A percentile compares a stretch with the other conserved stretches of the same genome.
phyloP scores from a whole-genome alignment of 2,888 invertebrate genomes.

The Graphium colonna region DNA sequence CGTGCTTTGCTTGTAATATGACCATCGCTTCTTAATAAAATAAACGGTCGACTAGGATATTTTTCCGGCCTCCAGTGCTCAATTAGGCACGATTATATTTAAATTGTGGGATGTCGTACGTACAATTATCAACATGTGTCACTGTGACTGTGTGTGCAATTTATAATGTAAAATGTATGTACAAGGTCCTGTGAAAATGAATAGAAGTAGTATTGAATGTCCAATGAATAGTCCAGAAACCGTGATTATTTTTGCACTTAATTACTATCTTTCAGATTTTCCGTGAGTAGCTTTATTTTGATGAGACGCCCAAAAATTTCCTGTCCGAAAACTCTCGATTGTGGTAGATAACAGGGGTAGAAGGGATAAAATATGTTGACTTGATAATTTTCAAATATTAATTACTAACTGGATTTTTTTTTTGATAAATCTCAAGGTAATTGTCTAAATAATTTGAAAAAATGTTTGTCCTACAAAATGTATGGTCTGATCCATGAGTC shows the following conservation, averaged over 20 bases:
- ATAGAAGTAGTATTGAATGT: too few relatives aligned
- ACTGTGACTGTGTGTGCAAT: too few relatives aligned
- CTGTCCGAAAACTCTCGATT: slow-evolving; percentile 1
- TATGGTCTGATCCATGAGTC: too few relatives aligned
- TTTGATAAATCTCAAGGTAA: neutral
- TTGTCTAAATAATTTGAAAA: neutral
- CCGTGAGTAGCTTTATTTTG: neutral
- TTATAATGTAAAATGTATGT: too few relatives aligned
- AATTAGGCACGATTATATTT: too few relatives aligned
- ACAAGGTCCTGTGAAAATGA: too few relatives aligned
- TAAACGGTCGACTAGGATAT: too few relatives aligned
- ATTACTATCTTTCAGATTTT: neutral
- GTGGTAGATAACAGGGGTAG: slow-evolving; percentile 5
- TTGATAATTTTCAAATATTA: slow-evolving; percentile 1
- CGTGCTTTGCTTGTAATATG: too few relatives aligned
- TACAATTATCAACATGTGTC: too few relatives aligned
- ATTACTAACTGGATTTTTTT: slow-evolving; percentile 1
- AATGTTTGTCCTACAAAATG: neutral
- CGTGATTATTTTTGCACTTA: neutral
- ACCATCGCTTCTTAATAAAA: too few relatives aligned
- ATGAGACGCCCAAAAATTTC: neutral
- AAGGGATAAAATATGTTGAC: slow-evolving; percentile 2
- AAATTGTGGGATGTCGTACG: too few relatives aligned
- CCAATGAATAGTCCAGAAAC: neutral
- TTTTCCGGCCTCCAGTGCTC: too few relatives aligned